These are phyloP conservation scores for Antrozous pallidus DNA, from an alignment of 2,797 vertebrate genomes.

Conservation along the genomic window DNA sequence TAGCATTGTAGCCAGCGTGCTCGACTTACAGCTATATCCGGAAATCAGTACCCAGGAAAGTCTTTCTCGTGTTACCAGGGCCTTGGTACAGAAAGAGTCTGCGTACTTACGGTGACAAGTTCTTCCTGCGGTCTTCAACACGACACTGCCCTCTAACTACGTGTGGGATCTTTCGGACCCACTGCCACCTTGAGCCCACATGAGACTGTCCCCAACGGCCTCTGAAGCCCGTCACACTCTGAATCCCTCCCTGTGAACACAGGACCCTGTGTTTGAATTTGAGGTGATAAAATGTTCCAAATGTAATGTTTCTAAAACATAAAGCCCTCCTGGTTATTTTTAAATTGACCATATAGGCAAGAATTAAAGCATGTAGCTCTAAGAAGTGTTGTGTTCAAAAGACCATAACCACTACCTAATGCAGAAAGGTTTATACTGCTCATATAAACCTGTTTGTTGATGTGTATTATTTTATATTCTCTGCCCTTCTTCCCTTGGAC, in stretches of 20 bases:
- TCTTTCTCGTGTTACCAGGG: background rate
- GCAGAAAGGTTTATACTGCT: background rate
- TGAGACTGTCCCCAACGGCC: background rate
- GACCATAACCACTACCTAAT: background rate
- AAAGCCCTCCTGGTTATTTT: background rate
- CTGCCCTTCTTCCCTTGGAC: background rate
- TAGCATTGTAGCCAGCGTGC: accelerated
- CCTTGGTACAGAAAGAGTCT: background rate
- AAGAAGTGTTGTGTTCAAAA: background rate
- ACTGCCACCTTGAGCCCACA: accelerated
- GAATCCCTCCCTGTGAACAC: background rate
- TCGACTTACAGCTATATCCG: background rate
- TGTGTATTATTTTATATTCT: background rate
- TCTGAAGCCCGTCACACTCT: background rate
- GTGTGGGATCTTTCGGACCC: background rate
- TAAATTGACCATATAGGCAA: background rate
- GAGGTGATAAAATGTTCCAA: background rate
- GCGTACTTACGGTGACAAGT: background rate
- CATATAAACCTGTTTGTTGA: accelerated
- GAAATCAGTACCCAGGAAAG: background rate
- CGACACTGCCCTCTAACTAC: no score
- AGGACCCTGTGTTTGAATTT: background rate
- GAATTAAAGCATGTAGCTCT: background rate
- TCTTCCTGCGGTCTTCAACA: background rate
- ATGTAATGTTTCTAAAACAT: background rate